Base-by-base conservation (phyloP, 2,888 invertebrate species). In the Elmis aenea region DNA sequence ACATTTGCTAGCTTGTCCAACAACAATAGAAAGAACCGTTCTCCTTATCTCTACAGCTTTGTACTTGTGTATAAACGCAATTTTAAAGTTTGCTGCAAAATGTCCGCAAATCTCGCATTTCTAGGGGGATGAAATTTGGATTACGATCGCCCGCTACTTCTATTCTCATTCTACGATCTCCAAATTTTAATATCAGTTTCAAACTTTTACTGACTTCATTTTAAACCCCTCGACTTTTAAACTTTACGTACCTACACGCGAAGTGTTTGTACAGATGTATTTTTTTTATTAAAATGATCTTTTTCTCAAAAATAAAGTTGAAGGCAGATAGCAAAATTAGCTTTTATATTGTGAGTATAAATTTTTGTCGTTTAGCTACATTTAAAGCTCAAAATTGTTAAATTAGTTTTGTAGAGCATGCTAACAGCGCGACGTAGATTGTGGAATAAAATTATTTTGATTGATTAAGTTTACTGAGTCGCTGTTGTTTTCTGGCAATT, bases 121-220 rank as follows among this genome's bases (percentile, higher is more conserved):
- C 25, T 34, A 39, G 33, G 29, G 29, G 33, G 39, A 39, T 39
- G 33, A 40, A 43, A 42, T 40, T 30, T 35, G 41, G 44, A 44
- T 44, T 44, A 38, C 46, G 39, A 45, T 48, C 43, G 37, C 42
- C 38, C 38, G 34, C 28, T 39, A 16, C 29, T 34, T 45, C 34
- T 31, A 32, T 42, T 48, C 35, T 39, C 37, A 31, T 33, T 41
- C 33, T 44, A 42, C 36, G 37, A 38, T 38, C 37, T 28, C 40
- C 39, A 46, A 48, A 46, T 48, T 48, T 48, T 46, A 48, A 48
- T 48, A 48, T 48, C 42, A 46, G 45, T 46, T 45, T 32, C 35
- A 41, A 45, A 38, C 29, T 40, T 42, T 38, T 33, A 34, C 23
- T 34, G 42, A 42, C 42, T 45, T 45, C 41, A 42, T 42, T 35